These are phyloP conservation scores for Melangyna quadrimaculata DNA, from an alignment of 2,888 invertebrate genomes.

Conservation along the genomic window DNA sequence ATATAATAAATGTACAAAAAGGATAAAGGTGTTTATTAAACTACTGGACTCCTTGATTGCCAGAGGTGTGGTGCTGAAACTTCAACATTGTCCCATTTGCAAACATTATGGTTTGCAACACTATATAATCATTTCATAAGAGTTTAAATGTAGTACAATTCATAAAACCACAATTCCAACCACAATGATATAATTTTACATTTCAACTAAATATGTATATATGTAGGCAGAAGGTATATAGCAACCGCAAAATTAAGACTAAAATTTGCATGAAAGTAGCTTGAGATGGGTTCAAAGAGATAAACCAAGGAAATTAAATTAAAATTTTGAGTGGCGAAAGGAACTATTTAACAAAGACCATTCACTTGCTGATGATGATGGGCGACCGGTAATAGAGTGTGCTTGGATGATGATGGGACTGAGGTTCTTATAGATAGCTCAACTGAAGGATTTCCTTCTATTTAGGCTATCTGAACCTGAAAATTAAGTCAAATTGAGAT, in stretches of 20 bases:
- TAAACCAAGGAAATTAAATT: conserved; percentile 19
- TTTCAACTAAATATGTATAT: too few species aligned
- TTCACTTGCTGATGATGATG: background rate
- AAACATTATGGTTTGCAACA: background rate
- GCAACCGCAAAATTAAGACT: conserved; percentile 9
- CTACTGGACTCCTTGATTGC: background rate
- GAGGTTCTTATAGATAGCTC: background rate
- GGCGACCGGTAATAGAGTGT: background rate
- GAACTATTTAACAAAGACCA: conserved; percentile 22
- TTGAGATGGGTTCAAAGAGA: conserved; percentile 14
- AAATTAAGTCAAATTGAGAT: conserved; percentile 19
- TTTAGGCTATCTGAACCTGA: conserved; percentile 19
- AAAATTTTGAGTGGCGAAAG: conserved; percentile 25
- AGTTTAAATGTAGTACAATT: conserved; percentile 1
- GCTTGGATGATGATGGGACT: background rate
- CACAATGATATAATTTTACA: conserved; percentile 14
- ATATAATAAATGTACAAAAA: background rate
- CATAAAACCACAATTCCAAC: background rate
- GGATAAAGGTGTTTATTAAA: conserved; percentile 2
- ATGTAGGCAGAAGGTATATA: too few species aligned
- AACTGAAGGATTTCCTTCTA: conserved; percentile 17
- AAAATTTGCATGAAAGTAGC: conserved; percentile 1
- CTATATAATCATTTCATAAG: conserved; percentile 1
- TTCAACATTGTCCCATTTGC: background rate
- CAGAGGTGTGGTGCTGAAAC: background rate